Evolutionary conservation across 2,888 invertebrate species (phyloP).

Genomic region (Andricus curvator): DNA sequence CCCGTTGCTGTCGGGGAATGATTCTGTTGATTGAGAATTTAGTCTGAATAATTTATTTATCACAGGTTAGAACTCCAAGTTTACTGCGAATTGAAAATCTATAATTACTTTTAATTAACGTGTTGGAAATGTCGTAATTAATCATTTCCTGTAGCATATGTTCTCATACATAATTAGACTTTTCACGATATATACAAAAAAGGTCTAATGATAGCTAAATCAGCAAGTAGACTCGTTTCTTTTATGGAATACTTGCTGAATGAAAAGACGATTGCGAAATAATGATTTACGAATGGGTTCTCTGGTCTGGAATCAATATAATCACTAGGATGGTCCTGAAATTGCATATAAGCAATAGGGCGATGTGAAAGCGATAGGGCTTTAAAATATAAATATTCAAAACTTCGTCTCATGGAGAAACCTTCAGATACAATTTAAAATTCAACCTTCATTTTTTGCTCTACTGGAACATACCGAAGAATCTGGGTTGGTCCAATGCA

Average conservation of each 20-base stretch:
- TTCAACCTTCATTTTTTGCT: not conserved
- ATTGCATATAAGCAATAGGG: not conserved
- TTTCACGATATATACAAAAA: not conserved
- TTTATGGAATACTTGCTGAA: no score
- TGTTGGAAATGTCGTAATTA: not conserved
- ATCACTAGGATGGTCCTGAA: no score
- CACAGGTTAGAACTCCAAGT: not conserved
- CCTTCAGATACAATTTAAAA: not conserved
- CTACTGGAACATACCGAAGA: not conserved
- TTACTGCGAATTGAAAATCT: conserved; percentile 3
- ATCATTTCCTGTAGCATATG: not conserved
- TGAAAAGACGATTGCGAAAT: no score
- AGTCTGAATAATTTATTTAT: not conserved
- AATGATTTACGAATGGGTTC: no score
- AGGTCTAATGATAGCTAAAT: not conserved
- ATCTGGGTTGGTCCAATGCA: not conserved
- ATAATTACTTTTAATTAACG: not conserved
- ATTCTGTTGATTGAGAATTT: no score
- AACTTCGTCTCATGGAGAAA: not conserved
- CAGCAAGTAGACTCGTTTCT: not conserved
- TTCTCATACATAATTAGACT: not conserved
- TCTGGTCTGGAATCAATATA: no score
- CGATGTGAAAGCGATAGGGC: not conserved
- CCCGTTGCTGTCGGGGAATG: no score
- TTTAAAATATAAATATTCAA: not conserved